Evolutionary conservation across 2,888 invertebrate species (phyloP).

Genomic region (Eurois occulta): DNA sequence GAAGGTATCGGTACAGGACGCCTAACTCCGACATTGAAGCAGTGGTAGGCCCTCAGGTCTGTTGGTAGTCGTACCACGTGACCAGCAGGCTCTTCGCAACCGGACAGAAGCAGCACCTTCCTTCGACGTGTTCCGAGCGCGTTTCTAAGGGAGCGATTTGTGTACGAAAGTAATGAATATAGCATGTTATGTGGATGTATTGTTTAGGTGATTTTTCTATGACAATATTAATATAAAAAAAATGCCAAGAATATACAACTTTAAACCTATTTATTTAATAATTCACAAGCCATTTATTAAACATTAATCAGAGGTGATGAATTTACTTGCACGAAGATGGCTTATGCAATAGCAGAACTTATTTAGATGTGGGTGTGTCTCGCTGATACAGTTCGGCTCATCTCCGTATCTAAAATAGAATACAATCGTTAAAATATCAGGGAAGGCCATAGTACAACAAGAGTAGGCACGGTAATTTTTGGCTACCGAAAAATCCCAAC

Average conservation of each 20-base stretch:
- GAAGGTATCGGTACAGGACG: too few relatives aligned
- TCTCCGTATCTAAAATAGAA: constrained; percentile 92
- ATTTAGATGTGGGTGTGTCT: constrained; percentile 93
- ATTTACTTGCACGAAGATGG: background rate
- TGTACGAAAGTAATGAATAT: constrained; percentile 15
- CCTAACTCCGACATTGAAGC: too few relatives aligned
- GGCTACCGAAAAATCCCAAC: too few relatives aligned
- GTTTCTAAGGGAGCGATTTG: constrained; percentile 5
- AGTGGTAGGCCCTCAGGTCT: background rate
- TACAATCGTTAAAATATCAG: background rate
- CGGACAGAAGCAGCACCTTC: constrained; percentile 8
- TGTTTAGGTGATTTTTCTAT: background rate
- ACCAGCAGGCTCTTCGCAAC: background rate
- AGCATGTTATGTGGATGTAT: constrained; percentile 28
- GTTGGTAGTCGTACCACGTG: constrained; percentile 5
- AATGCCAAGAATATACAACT: background rate
- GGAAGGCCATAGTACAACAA: background rate
- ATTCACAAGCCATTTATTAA: background rate
- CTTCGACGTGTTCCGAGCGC: constrained; percentile 23
- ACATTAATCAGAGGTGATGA: background rate
- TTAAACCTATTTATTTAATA: background rate
- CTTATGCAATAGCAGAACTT: constrained; percentile 92
- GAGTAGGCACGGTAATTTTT: too few relatives aligned
- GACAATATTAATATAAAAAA: constrained; percentile 9
- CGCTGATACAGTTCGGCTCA: constrained; percentile 95